These are phyloP conservation scores for Caenorhabditis sp. DNA, from an alignment of 2,888 invertebrate genomes.

Conservation along the genomic window DNA sequence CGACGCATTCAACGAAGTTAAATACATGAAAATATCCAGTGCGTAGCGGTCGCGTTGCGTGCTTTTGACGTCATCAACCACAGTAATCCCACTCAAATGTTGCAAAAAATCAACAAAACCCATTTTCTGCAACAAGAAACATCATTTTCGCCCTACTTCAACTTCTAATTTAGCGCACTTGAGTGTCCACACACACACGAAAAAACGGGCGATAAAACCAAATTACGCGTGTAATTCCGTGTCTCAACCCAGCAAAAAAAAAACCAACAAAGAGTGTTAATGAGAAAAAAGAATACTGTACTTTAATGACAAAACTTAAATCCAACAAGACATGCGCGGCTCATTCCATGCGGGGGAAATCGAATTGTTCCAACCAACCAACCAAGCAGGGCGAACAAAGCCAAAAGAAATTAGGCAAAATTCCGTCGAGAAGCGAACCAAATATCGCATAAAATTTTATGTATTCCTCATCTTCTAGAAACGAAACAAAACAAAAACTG, in stretches of 20 bases:
- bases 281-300: background rate
- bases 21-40: no score
- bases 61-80: no score
- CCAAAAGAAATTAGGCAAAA: background rate
- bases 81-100: no score
- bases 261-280: constrained; percentile 9
- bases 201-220: constrained; percentile 1
- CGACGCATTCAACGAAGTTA: no score
- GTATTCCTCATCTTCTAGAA: background rate
- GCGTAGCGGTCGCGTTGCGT: no score
- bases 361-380: background rate
- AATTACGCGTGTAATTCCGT: constrained; percentile 5
- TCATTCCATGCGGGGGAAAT: no score
- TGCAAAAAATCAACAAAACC: no score
- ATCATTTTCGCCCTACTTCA: background rate
- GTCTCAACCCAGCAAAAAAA: no score
- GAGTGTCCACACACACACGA: background rate
- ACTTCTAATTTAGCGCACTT: background rate
- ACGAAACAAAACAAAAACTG: background rate
- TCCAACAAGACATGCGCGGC: background rate
- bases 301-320: background rate
- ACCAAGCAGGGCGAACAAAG: background rate
- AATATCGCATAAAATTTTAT: background rate
- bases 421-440: no score
- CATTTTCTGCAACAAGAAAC: no score